Evolutionary conservation across 2,797 vertebrate species (phyloP).

Genomic region (Chrosomus eos): DNA sequence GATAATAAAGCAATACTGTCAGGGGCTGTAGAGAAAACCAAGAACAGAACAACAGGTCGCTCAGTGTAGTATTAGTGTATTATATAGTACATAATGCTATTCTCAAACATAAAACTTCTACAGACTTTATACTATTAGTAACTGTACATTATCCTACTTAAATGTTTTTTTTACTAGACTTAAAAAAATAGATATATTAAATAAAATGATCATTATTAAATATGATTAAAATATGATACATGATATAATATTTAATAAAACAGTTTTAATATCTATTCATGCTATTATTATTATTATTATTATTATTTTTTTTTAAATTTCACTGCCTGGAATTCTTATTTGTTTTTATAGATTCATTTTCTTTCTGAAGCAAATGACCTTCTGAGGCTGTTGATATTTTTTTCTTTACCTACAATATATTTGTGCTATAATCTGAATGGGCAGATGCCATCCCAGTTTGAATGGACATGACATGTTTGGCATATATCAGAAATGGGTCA

Average conservation of each 20-base stretch:
- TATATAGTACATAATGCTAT: neutral
- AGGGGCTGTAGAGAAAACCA: constrained; percentile 1
- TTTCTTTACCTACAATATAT: neutral
- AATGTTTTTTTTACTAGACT: too few species aligned
- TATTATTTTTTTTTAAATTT: neutral
- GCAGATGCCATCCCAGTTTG: neutral
- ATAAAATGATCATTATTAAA: too few species aligned
- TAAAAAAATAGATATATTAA: too few species aligned
- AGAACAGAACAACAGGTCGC: neutral
- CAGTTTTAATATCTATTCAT: too few species aligned
- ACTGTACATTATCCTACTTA: neutral
- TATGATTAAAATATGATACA: neutral
- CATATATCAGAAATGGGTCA: neutral
- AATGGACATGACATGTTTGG: neutral
- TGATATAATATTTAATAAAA: neutral
- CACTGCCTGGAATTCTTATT: neutral
- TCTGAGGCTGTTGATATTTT: neutral
- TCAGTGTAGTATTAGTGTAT: neutral
- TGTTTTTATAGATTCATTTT: neutral
- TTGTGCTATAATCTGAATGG: neutral
- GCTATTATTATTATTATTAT: neutral
- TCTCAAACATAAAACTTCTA: neutral
- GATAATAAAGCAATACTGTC: constrained; percentile 34
- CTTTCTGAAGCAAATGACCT: neutral
- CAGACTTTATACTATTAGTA: neutral